These are phyloP conservation scores for Prenolepis imparis DNA, from an alignment of 2,888 invertebrate genomes.

Conservation along the genomic window DNA sequence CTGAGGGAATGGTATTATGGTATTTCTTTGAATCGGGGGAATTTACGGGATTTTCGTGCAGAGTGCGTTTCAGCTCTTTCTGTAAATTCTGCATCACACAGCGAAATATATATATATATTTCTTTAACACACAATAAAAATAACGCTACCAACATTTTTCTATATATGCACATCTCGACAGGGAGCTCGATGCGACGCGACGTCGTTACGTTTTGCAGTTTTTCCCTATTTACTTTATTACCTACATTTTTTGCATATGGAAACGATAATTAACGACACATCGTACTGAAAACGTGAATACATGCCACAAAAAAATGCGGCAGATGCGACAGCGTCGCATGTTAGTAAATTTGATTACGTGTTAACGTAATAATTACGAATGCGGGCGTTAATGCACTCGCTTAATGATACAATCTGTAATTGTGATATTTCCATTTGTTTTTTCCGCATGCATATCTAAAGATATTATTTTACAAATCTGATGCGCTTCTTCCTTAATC, in stretches of 20 bases:
- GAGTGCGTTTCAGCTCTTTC: slow-evolving; percentile 4
- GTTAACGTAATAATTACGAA: slow-evolving; percentile 48
- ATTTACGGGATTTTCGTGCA: slow-evolving; percentile 45
- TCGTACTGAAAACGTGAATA: neutral
- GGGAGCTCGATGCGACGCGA: neutral
- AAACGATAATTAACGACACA: slow-evolving; percentile 34
- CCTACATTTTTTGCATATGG: slow-evolving; percentile 12
- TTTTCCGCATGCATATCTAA: neutral
- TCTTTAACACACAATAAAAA: slow-evolving; percentile 27
- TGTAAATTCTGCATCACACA: slow-evolving; percentile 3
- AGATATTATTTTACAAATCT: slow-evolving; percentile 12
- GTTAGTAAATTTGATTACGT: slow-evolving; percentile 11
- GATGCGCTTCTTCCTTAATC: neutral
- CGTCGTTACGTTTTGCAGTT: slow-evolving; percentile 28
- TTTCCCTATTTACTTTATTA: slow-evolving; percentile 43
- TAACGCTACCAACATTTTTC: slow-evolving; percentile 14
- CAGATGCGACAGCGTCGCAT: neutral
- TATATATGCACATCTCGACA: slow-evolving; percentile 1
- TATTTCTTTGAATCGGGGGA: slow-evolving; percentile 44
- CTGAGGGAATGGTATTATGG: slow-evolving; percentile 23
- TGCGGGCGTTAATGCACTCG: slow-evolving; percentile 29
- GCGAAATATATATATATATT: neutral
- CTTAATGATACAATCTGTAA: slow-evolving; percentile 15
- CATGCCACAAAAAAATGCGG: neutral
- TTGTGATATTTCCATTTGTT: neutral